phyloP scores from a whole-genome alignment of 2,113 vertebrate genomes.

The Aegithalos caudatus region DNA sequence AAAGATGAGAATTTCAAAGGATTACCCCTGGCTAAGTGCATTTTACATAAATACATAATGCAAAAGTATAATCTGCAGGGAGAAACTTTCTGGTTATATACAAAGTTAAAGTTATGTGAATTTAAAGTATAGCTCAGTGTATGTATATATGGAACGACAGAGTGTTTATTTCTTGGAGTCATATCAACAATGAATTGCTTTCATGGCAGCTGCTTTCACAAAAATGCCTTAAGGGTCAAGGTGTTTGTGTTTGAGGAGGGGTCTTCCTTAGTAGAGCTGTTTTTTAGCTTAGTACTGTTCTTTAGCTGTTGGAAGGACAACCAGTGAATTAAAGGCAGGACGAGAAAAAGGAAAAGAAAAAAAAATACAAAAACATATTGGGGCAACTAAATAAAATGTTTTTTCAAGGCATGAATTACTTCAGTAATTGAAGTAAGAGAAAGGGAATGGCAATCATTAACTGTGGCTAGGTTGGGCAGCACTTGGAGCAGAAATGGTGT shows the following conservation, averaged over 20 bases:
- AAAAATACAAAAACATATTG: background rate
- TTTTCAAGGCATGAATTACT: background rate
- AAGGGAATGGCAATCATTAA: background rate
- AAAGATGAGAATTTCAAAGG: constrained; percentile 68
- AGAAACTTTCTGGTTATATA: constrained; percentile 5
- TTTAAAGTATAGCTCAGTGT: constrained; percentile 54
- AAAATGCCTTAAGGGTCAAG: background rate
- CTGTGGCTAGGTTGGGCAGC: background rate
- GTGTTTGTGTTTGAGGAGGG: background rate
- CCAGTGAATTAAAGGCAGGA: background rate
- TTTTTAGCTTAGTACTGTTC: no score
- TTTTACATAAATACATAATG: constrained; percentile 75
- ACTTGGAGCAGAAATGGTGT: background rate
- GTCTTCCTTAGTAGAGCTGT: background rate
- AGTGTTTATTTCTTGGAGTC: constrained; percentile 18
- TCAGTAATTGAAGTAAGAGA: background rate
- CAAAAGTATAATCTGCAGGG: constrained; percentile 50
- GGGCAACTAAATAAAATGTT: background rate
- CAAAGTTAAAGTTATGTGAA: constrained; percentile 51
- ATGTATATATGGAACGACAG: background rate
- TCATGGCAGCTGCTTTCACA: background rate
- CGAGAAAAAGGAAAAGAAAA: rapidly evolving
- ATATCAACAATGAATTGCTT: constrained; percentile 20
- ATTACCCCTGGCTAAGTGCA: constrained; percentile 52
- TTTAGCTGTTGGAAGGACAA: background rate